phyloP scores from a whole-genome alignment of 2,113 vertebrate genomes.

The Hydrochoerus hydrochaeris region DNA sequence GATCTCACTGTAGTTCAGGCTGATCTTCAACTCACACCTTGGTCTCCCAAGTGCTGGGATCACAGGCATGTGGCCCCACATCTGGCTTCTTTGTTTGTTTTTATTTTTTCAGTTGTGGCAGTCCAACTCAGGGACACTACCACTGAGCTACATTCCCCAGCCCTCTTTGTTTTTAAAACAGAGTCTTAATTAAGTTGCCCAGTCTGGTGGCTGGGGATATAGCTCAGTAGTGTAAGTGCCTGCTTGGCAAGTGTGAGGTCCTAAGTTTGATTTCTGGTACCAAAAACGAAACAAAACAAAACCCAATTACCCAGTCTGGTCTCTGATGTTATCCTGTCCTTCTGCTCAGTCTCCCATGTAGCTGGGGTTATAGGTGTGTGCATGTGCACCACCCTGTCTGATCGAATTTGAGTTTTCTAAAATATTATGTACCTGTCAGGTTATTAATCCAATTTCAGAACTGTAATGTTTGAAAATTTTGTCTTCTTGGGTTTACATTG shows the following conservation, averaged over 20 bases:
- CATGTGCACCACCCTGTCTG: neutral
- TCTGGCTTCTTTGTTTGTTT: neutral
- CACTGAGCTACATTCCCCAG: neutral
- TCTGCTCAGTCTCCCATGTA: neutral
- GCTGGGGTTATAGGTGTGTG: neutral
- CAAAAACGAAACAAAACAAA: too few relatives aligned
- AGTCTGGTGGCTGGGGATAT: neutral
- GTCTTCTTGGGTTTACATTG: neutral
- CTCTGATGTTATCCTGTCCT: neutral
- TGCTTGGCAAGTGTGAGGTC: too few relatives aligned
- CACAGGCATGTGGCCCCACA: neutral
- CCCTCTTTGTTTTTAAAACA: neutral
- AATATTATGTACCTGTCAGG: neutral
- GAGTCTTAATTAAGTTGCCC: neutral
- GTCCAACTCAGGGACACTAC: neutral
- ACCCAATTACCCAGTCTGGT: neutral
- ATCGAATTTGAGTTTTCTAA: conserved; percentile 14
- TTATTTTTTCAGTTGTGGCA: neutral
- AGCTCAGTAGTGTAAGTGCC: too few relatives aligned
- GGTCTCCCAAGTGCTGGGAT: neutral
- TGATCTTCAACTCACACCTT: neutral
- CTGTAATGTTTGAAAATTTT: neutral
- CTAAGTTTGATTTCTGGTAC: too few relatives aligned
- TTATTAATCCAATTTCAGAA: neutral
- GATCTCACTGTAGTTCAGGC: neutral